phyloP scores from a whole-genome alignment of 2,113 vertebrate genomes.

The Lanius collurio region DNA sequence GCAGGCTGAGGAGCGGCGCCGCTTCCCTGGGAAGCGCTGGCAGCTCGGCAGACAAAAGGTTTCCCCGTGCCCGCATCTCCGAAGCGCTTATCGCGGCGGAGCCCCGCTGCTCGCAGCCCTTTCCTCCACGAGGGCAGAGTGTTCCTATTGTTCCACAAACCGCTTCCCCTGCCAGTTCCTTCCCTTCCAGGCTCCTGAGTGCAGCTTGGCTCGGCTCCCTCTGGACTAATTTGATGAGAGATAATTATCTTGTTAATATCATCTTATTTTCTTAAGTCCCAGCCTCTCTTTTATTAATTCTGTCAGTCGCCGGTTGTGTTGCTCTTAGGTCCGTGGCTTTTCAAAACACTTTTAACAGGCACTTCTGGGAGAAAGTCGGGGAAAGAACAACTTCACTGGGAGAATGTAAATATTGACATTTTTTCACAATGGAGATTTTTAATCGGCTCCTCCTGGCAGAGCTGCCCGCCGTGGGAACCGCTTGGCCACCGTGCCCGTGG shows the following conservation, averaged over 20 bases:
- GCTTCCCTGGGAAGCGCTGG: neutral
- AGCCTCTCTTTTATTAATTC: slow-evolving; percentile 66
- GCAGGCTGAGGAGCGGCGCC: neutral
- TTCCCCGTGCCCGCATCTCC: neutral
- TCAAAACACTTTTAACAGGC: slow-evolving; percentile 36
- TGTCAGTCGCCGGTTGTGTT: slow-evolving; percentile 43
- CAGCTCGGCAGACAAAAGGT: slow-evolving; percentile 28
- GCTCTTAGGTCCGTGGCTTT: slow-evolving; percentile 51
- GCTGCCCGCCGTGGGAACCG: neutral
- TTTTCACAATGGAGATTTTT: slow-evolving; percentile 11
- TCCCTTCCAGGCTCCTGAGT: slow-evolving; percentile 59
- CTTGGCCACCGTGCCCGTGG: neutral
- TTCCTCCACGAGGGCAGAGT: slow-evolving; percentile 32
- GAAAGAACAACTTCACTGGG: neutral
- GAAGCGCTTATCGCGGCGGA: slow-evolving; percentile 7
- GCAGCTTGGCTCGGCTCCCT: slow-evolving; percentile 54
- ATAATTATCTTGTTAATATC: slow-evolving; percentile 73
- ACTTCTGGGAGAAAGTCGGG: slow-evolving; percentile 32
- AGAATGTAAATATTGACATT: slow-evolving; percentile 65
- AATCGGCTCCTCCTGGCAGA: neutral
- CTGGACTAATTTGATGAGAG: slow-evolving; percentile 67
- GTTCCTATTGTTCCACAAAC: slow-evolving; percentile 56
- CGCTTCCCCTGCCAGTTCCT: slow-evolving; percentile 61
- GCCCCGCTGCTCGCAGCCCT: slow-evolving; percentile 23
- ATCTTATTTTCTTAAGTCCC: slow-evolving; percentile 64